A percentile compares a stretch with the other conserved stretches of the same genome.
Conservation (phyloP, 2,888 invertebrate species). For the Ctena decussata region DNA sequence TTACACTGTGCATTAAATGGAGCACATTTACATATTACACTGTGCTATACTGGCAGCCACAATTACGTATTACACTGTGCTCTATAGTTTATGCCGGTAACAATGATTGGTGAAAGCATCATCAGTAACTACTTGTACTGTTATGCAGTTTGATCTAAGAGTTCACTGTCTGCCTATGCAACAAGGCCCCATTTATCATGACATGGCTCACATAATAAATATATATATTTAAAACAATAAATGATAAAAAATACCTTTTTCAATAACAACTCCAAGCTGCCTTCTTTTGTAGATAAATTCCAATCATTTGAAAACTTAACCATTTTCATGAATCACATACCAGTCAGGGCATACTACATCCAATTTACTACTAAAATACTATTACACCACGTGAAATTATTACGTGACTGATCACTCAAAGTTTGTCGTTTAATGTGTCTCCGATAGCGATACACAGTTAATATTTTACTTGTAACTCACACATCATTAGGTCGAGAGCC, state of each 20-base stretch:
- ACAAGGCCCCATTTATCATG: no score
- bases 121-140: no score
- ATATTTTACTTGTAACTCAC: conserved; percentile 3
- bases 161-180: not conserved
- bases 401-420: not conserved
- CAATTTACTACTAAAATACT: not conserved
- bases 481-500: not conserved
- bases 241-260: not conserved
- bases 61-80: no score
- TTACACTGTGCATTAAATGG: no score
- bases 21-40: no score
- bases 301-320: conserved; percentile 5
- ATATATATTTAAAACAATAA: no score
- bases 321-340: not conserved
- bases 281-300: not conserved
- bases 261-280: not conserved
- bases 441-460: not conserved
- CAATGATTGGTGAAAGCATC: no score
- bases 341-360: not conserved
- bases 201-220: no score
- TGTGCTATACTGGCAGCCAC: no score
- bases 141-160: no score
- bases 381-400: not conserved
- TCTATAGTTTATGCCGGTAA: no score
- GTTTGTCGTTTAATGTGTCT: not conserved